Evolutionary conservation across 2,888 invertebrate genomes (phyloP), one percentile per base, ranked within the genome.

Genomic region (Acanthosepion pharaonis): DNA sequence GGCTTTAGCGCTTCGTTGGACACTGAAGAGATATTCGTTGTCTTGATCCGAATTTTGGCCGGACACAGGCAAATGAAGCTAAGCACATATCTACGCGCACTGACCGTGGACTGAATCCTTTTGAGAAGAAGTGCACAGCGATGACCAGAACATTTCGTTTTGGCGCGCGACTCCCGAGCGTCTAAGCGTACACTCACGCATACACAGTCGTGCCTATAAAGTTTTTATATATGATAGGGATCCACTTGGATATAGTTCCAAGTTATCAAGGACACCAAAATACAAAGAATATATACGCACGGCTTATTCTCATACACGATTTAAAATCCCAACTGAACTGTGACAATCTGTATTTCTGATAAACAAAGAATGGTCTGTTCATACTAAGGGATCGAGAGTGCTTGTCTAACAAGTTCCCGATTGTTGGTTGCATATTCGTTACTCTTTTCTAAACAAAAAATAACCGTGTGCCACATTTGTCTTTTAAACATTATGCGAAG

Each of bases 1-100:
- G n/a, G 78, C 78, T 78, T 78, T 78, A 78, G 78, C 78, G 78
- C n/a, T 78, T 78, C 78, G 78, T 78, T 78, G 78, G 78, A 78
- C n/a, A 78, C 78, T 78, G 78, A 78, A 78, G 78, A 78, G 78
- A 78, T 78, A 78, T 78, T 78, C 78, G 18, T 33, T 78, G 78
- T 78, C 78, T 78, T 78, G 78, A 78, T 78, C 78, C 78, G 78
- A 78, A 78, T 78, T 78, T 78, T 78, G 78, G 78, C 78, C 78
- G 78, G 78, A 78, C 78, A 78, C 78, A 78, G 78, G 78, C 78
- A 78, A 78, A 78, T 78, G 78, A 78, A 78, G n/a, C 78, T 78
- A 78, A 78, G 78, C 78, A n/a, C 78, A 78, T n/a, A 78, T 78
- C 78, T 78, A 78, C 78, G 78, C n/a, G 78, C 78, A 78, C 78